Evolutionary conservation across 1,140 invertebrate genomes (phyloP).

Genomic region (Cryptotermes secundus): DNA sequence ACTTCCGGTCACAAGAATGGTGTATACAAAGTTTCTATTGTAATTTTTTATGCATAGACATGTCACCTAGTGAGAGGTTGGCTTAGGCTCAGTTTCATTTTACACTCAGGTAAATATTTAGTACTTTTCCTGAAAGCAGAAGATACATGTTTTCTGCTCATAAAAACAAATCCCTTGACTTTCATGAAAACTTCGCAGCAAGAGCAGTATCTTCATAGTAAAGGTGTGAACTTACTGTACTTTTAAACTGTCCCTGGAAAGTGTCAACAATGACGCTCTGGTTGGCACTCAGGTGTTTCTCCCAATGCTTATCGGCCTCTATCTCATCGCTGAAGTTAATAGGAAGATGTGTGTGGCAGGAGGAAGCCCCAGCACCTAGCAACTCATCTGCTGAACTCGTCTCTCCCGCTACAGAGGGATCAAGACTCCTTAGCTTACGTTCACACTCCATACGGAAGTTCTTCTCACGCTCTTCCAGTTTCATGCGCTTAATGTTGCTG

Average conservation of each 20-base stretch:
- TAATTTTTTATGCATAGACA: no score
- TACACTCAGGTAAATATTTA: no score
- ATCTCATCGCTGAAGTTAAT: slow-evolving; percentile 45
- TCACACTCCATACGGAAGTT: slow-evolving; percentile 44
- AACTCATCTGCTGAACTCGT: slow-evolving; percentile 39
- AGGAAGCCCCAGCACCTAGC: slow-evolving; percentile 42
- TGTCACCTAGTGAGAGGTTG: no score
- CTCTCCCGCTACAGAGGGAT: background rate
- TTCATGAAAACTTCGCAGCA: no score
- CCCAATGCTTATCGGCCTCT: slow-evolving; percentile 62
- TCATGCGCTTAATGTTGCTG: slow-evolving; percentile 51
- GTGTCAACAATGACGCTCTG: slow-evolving; percentile 67
- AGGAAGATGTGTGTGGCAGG: slow-evolving; percentile 31
- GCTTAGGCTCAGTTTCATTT: no score
- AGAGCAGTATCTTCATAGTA: no score
- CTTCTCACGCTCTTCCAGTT: slow-evolving; percentile 52
- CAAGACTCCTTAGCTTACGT: slow-evolving; percentile 36
- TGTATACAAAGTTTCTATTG: no score
- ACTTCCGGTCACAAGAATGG: no score
- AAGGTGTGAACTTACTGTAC: slow-evolving; percentile 55
- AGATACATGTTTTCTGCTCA: no score
- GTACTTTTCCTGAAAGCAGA: no score
- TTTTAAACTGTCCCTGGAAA: slow-evolving; percentile 73
- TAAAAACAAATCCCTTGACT: no score
- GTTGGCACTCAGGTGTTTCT: slow-evolving; percentile 59